These are phyloP conservation scores for Chunga burmeisteri DNA, from an alignment of 2,113 vertebrate genomes.

Conservation along the genomic window DNA sequence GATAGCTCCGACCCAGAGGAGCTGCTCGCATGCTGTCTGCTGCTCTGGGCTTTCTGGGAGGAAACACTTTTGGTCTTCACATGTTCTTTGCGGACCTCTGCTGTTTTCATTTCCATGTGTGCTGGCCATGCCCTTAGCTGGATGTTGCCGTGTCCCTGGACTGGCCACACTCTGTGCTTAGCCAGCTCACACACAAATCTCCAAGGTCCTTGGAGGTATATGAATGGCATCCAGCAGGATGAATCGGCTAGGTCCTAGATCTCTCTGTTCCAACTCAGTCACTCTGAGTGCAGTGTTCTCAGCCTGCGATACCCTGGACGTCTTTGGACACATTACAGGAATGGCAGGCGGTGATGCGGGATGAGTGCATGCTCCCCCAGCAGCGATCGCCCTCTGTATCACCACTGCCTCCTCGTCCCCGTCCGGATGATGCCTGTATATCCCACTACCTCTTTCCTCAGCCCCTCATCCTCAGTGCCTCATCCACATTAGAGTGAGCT, in stretches of 20 bases:
- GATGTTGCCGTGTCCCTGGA: not conserved
- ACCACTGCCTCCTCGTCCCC: not conserved
- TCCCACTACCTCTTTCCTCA: not conserved
- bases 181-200: not conserved
- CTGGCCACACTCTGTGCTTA: too few species aligned
- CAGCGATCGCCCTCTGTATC: not conserved
- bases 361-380: not conserved
- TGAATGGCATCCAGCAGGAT: not conserved
- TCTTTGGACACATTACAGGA: accelerated
- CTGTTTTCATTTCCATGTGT: too few species aligned
- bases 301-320: not conserved
- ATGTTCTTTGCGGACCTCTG: not conserved
- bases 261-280: too few species aligned
- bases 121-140: not conserved
- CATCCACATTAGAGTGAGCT: not conserved
- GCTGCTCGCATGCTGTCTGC: not conserved
- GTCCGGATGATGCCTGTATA: accelerated
- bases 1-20: not conserved
- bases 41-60: not conserved
- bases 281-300: not conserved
- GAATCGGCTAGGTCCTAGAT: not conserved
- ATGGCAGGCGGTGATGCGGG: not conserved
- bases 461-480: not conserved
- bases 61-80: not conserved
- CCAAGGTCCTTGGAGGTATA: not conserved